Base-by-base conservation (phyloP, 2,113 vertebrate genomes). In the Cyprinodon tularosa region DNA sequence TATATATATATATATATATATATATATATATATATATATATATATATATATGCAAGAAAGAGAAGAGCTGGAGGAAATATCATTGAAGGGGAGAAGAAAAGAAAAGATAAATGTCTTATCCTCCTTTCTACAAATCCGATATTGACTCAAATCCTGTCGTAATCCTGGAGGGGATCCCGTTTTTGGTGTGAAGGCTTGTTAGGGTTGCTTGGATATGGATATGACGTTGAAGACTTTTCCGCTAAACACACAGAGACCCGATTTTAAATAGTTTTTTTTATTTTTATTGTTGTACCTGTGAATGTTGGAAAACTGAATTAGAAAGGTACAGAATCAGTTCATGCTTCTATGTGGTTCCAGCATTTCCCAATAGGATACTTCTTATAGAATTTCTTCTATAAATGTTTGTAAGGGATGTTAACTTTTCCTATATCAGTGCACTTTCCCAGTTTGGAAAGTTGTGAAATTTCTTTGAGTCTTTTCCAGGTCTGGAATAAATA, bases 71-170 rank as follows among this genome's bases (percentile, higher is more conserved):
- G 71, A 72, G 73, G 72, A 86, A 86, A 76, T 85, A 80, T 84
- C 77, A 65, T 76, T 77, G n/a, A 38, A 20, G 60, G 44, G 71
- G 63, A 45, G 40, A 37, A 39, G 66, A 71, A 72, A 60, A 74
- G 64, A 78, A 84, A 81, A 88, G 88, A 88, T 88, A 90, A 91
- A 88, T 65, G 80, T 90, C 85, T 93, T 84, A 88, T 89, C 86
- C 84, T 76, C 86, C 85, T 76, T 78, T 85, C 85, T 71, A 83
- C 86, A 93, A 93, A 93, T 91, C 92, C 85, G 45, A 88, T 90
- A 77, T 86, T 71, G 83, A 91, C 86, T 93, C 83, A 93, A 93
- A 94, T 94, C 91, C 93, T 29, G 42, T 76, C 79, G 66, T 93
- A 93, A 94, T 94, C 92, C 90, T 85, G 80, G 6, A 48, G 84